These are phyloP conservation scores for Coracopsis vasa DNA, from an alignment of 2,113 vertebrate species.

Conservation along the genomic window DNA sequence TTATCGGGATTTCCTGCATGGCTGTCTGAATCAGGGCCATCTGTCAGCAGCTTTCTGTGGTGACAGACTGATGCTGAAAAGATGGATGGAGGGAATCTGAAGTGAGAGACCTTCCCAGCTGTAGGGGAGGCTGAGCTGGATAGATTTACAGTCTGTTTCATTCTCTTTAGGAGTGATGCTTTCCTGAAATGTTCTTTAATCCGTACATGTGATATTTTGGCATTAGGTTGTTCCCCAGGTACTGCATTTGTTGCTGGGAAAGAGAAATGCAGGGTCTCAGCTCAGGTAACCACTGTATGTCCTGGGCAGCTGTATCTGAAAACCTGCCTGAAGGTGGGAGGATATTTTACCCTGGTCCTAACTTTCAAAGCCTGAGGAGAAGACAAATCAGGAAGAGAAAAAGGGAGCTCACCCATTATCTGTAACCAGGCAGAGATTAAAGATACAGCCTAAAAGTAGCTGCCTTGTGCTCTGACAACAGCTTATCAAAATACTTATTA, in stretches of 20 bases:
- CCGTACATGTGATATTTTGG: background rate
- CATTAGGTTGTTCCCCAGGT: background rate
- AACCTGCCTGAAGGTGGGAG: background rate
- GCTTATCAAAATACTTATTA: constrained; percentile 12
- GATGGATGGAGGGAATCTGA: constrained; percentile 58
- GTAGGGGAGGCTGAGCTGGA: constrained; percentile 1
- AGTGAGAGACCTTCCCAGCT: constrained; percentile 61
- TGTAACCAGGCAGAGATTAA: background rate
- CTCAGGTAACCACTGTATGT: background rate
- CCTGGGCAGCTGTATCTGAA: background rate
- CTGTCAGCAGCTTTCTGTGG: constrained; percentile 51
- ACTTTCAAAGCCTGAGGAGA: background rate
- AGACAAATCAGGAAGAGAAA: background rate
- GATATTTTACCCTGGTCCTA: background rate
- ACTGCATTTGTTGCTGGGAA: background rate
- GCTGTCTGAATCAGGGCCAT: background rate
- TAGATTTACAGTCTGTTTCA: constrained; percentile 51
- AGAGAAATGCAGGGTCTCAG: background rate
- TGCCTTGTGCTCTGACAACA: background rate
- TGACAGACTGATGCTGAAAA: constrained; percentile 19
- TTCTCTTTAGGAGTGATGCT: constrained; percentile 32
- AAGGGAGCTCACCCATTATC: background rate
- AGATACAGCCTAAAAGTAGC: background rate
- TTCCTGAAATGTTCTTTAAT: constrained; percentile 18
- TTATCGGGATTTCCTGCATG: background rate